These are phyloP conservation scores for Plemyria rubiginata DNA, from an alignment of 2,888 invertebrate genomes.

Conservation along the genomic window DNA sequence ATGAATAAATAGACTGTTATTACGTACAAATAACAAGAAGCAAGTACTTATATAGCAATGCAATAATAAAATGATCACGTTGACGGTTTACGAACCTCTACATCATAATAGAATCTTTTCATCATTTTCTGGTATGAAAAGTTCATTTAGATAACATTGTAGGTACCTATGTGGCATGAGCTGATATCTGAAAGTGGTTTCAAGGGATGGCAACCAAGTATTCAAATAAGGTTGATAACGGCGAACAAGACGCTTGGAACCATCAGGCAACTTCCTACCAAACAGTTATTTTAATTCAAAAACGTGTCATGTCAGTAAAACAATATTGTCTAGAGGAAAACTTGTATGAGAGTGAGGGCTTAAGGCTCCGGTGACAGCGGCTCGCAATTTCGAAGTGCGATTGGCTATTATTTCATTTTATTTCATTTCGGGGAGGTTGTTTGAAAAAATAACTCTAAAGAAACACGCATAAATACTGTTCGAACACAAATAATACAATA, in stretches of 20 bases:
- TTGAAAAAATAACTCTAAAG: too few relatives aligned
- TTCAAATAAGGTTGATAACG: constrained; percentile 33
- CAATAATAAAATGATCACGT: not conserved
- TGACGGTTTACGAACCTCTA: not conserved
- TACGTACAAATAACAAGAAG: not conserved
- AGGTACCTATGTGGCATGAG: constrained; percentile 7
- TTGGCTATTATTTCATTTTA: too few relatives aligned
- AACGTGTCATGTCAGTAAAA: too few relatives aligned
- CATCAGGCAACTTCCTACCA: too few relatives aligned
- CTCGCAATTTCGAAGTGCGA: too few relatives aligned
- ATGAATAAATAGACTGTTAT: constrained; percentile 7
- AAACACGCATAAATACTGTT: too few relatives aligned
- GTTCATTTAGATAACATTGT: constrained; percentile 35
- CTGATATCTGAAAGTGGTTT: constrained; percentile 34
- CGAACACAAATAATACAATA: too few relatives aligned
- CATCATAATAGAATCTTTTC: constrained; percentile 9
- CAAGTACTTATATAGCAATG: not conserved
- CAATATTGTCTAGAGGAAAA: too few relatives aligned
- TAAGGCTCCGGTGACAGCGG: too few relatives aligned
- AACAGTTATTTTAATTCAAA: too few relatives aligned
- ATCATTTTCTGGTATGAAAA: constrained; percentile 17
- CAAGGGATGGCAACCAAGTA: constrained; percentile 27
- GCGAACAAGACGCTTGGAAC: not conserved
- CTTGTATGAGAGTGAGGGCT: too few relatives aligned
- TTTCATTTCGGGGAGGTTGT: too few relatives aligned